Base-by-base conservation (phyloP, 2,888 invertebrate genomes). In the Ichneumoninae sp. region DNA sequence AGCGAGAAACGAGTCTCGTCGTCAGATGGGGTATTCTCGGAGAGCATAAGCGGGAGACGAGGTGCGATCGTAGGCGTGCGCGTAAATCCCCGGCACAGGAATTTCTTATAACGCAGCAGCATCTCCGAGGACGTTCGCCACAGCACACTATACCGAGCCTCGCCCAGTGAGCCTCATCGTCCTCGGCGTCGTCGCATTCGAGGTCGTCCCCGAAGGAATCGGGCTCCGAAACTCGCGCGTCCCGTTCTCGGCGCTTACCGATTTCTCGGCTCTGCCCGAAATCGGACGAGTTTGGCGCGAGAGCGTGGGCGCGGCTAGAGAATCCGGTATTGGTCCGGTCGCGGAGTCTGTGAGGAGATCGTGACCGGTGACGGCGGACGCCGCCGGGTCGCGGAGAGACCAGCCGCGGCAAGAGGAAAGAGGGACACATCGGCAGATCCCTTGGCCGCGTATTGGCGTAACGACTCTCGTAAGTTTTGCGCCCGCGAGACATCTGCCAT, bases 381-480 rank as follows among this genome's bases (percentile, higher is more conserved):
- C 78, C 81, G 60, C 81, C 73, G 54, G n/a, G 22, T 71, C 50
- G 57, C 54, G 57, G 30, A 52, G 80, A 70, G 57, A 54, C 69
- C 63, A 30, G 13, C 40, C 8, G 50, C 54, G 69, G 30, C 10
- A 81, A 66, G 69, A 19, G 60, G 81, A 63, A 65, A 63, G 65
- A 68, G 83, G 75, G 40, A 63, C 40, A 52, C 26, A 47, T 75
- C 77, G 69, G 71, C 75, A 50, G 68, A 79, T 71, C 74, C 81
- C 78, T 71, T 79, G 76, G 83, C 77, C 83, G 73, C 85, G 69
- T 86, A 87, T 87, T 85, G 87, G 76, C 80, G 81, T 87, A 86
- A 87, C 88, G 87, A 87, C 87, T 77, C 75, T 84, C 88, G 86
- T 88, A 86, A 87, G 81, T 89, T 87, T 87, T 85, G 83, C 47